Evolutionary conservation across 2,888 invertebrate species (phyloP).

Genomic region (Pachymerium ferrugineum): DNA sequence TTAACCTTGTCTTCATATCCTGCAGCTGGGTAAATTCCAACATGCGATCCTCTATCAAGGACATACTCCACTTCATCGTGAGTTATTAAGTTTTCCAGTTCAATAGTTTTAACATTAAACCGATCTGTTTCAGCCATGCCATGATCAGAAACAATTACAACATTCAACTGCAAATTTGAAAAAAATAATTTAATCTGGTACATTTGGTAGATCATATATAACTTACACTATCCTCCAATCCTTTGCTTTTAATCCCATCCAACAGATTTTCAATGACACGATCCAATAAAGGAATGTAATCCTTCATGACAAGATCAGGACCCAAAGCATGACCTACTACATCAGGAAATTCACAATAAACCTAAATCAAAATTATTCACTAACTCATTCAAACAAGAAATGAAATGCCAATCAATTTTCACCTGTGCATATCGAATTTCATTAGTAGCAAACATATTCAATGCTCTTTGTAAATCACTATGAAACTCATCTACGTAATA

Average conservation of each 20-base stretch:
- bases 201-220: not conserved
- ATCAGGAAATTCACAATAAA: conserved; percentile 43
- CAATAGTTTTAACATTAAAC: conserved; percentile 40
- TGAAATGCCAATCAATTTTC: not conserved
- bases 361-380: conserved; percentile 34
- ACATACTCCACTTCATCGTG: conserved; percentile 40
- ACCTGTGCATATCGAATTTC: conserved; percentile 28
- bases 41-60: conserved; percentile 41
- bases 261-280: not conserved
- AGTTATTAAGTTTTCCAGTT: conserved; percentile 42
- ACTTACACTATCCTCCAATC: not conserved
- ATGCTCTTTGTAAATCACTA: conserved; percentile 9
- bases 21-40: conserved; percentile 41
- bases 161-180: conserved; percentile 35
- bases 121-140: conserved; percentile 46
- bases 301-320: conserved; percentile 39
- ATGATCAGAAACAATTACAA: conserved; percentile 47
- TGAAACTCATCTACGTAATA: not conserved
- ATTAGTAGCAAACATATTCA: conserved; percentile 25
- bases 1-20: not conserved
- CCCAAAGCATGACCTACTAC: conserved; percentile 45
- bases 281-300: not conserved
- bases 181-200: not conserved
- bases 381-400: not conserved
- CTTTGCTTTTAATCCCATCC: not conserved